A percentile compares a stretch with the other conserved stretches of the same genome.
Evolutionary conservation across 2,113 vertebrate genomes (phyloP).

Genomic region (Ellobius talpinus): DNA sequence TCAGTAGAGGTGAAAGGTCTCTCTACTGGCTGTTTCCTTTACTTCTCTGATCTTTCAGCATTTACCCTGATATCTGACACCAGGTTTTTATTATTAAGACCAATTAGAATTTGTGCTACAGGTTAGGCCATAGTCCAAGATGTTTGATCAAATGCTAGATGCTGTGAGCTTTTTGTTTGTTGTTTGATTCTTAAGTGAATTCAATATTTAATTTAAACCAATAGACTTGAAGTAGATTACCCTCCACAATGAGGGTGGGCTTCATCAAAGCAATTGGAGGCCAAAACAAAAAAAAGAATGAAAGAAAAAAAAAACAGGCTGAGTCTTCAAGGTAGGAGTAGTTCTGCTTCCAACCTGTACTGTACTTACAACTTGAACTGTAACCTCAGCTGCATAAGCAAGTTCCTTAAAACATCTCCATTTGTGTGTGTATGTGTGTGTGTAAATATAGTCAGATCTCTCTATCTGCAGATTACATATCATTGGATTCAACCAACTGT

Average conservation of each 20-base stretch:
- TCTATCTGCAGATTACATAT: background rate
- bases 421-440: background rate
- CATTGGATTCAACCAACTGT: background rate
- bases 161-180: background rate
- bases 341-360: background rate
- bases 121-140: background rate
- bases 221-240: background rate
- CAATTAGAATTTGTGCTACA: no score
- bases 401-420: background rate
- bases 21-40: no score
- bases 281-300: background rate
- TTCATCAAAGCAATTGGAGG: background rate
- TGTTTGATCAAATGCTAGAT: background rate
- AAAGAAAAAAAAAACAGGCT: background rate
- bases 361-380: background rate
- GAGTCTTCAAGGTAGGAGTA: background rate
- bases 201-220: constrained; percentile 12
- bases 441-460: background rate
- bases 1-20: no score
- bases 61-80: no score
- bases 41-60: no score
- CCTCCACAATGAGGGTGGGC: background rate
- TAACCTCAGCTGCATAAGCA: background rate
- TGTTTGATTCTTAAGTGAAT: background rate
- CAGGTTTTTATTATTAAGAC: no score